Evolutionary conservation across 2,113 vertebrate species (phyloP), one percentile per base, ranked within the genome.

Genomic region (Tychaedon coryphoeus): DNA sequence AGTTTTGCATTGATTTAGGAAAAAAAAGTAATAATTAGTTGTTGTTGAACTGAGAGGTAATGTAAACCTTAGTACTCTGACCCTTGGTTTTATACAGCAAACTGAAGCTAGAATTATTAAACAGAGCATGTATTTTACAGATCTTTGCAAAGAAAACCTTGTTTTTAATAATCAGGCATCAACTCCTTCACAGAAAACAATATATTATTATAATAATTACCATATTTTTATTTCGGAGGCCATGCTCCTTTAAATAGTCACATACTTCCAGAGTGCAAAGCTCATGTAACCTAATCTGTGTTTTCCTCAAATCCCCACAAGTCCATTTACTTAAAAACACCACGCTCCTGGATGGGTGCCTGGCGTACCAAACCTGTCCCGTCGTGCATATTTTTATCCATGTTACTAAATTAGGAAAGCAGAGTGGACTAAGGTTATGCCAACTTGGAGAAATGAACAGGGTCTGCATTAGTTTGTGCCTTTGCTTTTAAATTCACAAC

Each of bases 321-420:
- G 97, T 97, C 96, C 97, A 97, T 97, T 98, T 98, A 97, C 98
- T 98, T 97, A 97, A 97, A 98, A 98, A 97, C 97, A 93, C 95
- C 92, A 90, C 77, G 66, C 94, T 98, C 94, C 98, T 99, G 99
- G 98, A 99, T 94, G 94, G 95, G 96, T 94, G 98, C 98, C 98
- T 98, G 95, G 98, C 98, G 98, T 98, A 98, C 98, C 98, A 98
- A 98, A 98, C 98, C 98, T 98, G 98, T 95, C 98, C 98, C 93
- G 97, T 98, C 97, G 97, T 89, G 97, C 98, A 98, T 98, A 98
- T 99, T 98, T 99, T 99, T 98, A 99, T 97, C 97, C 97, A 85
- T 98, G 98, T 99, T 99, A 99, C 99, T 99, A 99, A 99, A 99
- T 99, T 99, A 99, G 98, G 98, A 99, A 99, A 98, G 97, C 96